A percentile compares a stretch with the other conserved stretches of the same genome.
phyloP scores from a whole-genome alignment of 2,113 vertebrate genomes.

The Brienomyrus brachyistius region DNA sequence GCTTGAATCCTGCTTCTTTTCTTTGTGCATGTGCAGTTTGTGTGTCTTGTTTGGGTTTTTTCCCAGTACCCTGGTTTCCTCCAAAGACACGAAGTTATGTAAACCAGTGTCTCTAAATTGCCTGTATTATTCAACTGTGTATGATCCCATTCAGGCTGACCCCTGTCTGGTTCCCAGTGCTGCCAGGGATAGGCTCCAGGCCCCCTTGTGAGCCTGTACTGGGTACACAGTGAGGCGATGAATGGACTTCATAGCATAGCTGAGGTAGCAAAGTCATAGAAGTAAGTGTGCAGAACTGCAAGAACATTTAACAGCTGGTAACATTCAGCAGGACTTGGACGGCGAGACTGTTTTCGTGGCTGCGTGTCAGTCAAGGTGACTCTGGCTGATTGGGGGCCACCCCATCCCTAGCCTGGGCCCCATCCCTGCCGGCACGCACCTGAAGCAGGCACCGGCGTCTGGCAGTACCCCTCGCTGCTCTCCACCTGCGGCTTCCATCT shows the following conservation, averaged over 20 bases:
- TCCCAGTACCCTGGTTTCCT: background rate
- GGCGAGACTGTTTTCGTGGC: background rate
- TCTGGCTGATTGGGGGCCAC: background rate
- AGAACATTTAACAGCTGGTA: background rate
- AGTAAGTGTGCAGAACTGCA: background rate
- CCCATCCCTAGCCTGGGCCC: background rate
- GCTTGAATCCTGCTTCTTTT: background rate
- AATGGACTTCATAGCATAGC: background rate
- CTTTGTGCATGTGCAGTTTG: background rate
- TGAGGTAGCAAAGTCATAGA: background rate
- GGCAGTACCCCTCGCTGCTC: constrained; percentile 4
- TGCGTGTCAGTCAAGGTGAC: background rate
- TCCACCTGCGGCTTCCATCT: constrained; percentile 18
- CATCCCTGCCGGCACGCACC: background rate
- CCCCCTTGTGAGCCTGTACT: background rate
- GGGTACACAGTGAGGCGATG: background rate
- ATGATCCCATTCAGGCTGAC: background rate
- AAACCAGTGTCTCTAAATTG: background rate
- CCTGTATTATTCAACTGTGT: background rate
- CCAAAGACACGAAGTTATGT: background rate
- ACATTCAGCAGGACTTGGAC: background rate
- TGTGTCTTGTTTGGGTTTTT: background rate
- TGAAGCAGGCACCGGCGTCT: background rate
- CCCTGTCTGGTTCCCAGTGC: background rate
- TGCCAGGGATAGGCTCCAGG: background rate